Evolutionary conservation across 2,888 invertebrate species (phyloP), one percentile per base, ranked within the genome.

Genomic region (Eristalis pertinax): DNA sequence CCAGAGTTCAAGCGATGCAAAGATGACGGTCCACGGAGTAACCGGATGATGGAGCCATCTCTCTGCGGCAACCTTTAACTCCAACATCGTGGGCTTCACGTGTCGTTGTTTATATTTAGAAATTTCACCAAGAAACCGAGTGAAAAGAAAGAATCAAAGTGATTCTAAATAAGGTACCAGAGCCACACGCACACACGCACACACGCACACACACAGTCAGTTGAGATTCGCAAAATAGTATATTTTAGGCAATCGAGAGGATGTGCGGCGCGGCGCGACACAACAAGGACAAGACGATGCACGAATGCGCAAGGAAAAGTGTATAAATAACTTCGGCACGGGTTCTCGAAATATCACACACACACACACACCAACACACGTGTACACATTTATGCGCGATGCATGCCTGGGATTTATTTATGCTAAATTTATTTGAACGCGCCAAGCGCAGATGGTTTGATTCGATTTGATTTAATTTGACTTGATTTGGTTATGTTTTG

Each of bases 251-350:
- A 32, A n/a, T 35, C 22, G 41, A 22, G 24, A 38, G 41, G 13
- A 67, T 26, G 24, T 15, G 32, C n/a, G n/a, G n/a, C n/a, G n/a
- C n/a, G n/a, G n/a, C n/a, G 32, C 10, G 32, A 32, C 32, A 32
- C 11, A 35, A 26, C 26, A 1, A 26, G 13, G 29, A 56, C 32
- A 69, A 69, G 69, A 70, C 8, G 24, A 60, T 60, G 50, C 26
- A 60, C n/a, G 26, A 24, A 70, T 24, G 60, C n/a, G n/a, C 60
- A 38, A 38, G 70, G 38, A 72, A 32, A 19, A 26, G n/a, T 60
- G 41, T 72, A 72, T 38, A 70, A 60, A 72, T 60, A 72, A 60
- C 60, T 38, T 41, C 60, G 41, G 43, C 43, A n/a, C 43, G 43
- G 15, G 43, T 38, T 38, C 38, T 38, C n/a, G n/a, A 38, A 38